Percentiles rank a stretch among this genome's conserved stretches.
Evolutionary conservation across 2,113 vertebrate species (phyloP).

Genomic region (Hyla sarda): DNA sequence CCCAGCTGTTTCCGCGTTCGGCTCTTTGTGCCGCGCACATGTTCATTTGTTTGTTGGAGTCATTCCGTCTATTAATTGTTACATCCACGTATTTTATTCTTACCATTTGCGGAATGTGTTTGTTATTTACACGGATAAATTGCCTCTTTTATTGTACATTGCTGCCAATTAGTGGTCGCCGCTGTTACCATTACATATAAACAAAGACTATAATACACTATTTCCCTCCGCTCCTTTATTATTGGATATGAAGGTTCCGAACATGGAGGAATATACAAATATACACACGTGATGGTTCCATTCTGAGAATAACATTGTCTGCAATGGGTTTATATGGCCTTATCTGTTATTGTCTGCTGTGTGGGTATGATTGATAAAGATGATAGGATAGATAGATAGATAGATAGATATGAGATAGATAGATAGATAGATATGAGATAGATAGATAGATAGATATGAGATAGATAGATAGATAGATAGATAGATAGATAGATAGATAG

Average conservation of each 20-base stretch:
- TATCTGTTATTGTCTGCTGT: too few relatives aligned
- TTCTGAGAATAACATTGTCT: too few relatives aligned
- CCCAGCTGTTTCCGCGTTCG: conserved; percentile 43
- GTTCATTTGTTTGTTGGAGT: conserved; percentile 7
- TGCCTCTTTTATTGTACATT: not conserved
- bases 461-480: too few relatives aligned
- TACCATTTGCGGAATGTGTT: conserved; percentile 6
- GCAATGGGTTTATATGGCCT: too few relatives aligned
- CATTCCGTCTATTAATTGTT: conserved; percentile 22
- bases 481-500: too few relatives aligned
- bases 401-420: too few relatives aligned
- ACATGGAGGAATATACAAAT: too few relatives aligned
- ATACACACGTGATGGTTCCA: too few relatives aligned
- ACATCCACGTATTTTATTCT: conserved; percentile 1
- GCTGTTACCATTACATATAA: not conserved
- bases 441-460: too few relatives aligned
- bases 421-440: too few relatives aligned
- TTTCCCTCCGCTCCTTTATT: not conserved
- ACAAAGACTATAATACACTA: not conserved
- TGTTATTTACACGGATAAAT: conserved; percentile 20
- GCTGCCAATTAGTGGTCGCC: not conserved
- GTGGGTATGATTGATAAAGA: too few relatives aligned
- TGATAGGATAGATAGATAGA: too few relatives aligned
- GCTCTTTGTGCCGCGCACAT: not conserved
- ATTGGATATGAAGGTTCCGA: not conserved